phyloP scores from a whole-genome alignment of 2,888 invertebrate genomes.

The Nymphalis urticae region DNA sequence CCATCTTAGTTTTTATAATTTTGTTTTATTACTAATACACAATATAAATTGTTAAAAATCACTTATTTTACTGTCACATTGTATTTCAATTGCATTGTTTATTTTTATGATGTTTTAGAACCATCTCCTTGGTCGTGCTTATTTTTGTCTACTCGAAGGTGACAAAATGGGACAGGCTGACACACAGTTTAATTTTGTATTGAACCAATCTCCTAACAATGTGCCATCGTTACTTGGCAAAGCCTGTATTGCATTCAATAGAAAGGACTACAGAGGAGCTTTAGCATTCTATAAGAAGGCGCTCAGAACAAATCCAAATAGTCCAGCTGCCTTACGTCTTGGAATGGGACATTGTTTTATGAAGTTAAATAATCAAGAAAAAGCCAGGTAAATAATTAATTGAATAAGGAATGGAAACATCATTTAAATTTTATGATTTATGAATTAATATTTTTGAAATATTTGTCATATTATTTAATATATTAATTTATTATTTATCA shows the following conservation, averaged over 20 bases:
- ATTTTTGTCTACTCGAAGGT: slow-evolving; percentile 98
- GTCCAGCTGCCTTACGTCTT: slow-evolving; percentile 97
- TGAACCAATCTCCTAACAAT: slow-evolving; percentile 96
- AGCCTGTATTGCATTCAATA: slow-evolving; percentile 99
- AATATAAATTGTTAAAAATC: slow-evolving; percentile 23
- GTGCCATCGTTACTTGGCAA: slow-evolving; percentile 98
- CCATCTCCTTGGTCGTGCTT: slow-evolving; percentile 98
- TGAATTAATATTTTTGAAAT: too few species aligned
- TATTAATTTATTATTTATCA: too few species aligned
- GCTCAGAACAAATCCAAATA: slow-evolving; percentile 96
- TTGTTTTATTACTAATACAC: too few species aligned
- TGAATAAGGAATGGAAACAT: too few species aligned
- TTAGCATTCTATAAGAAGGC: slow-evolving; percentile 99
- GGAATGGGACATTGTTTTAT: slow-evolving; percentile 99
- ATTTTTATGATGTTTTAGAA: slow-evolving; percentile 80
- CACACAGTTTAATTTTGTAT: slow-evolving; percentile 99
- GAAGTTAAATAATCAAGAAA: slow-evolving; percentile 96
- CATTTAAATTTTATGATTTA: too few species aligned
- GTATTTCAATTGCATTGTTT: background rate
- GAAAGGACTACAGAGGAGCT: slow-evolving; percentile 97
- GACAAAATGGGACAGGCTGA: slow-evolving; percentile 99
- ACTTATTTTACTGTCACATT: background rate
- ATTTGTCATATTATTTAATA: too few species aligned
- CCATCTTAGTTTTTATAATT: too few species aligned
- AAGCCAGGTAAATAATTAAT: slow-evolving; percentile 85